Evolutionary conservation across 1,140 invertebrate genomes (phyloP), one percentile per base, ranked within the genome.

Genomic region (Caenorhabditis remanei): DNA sequence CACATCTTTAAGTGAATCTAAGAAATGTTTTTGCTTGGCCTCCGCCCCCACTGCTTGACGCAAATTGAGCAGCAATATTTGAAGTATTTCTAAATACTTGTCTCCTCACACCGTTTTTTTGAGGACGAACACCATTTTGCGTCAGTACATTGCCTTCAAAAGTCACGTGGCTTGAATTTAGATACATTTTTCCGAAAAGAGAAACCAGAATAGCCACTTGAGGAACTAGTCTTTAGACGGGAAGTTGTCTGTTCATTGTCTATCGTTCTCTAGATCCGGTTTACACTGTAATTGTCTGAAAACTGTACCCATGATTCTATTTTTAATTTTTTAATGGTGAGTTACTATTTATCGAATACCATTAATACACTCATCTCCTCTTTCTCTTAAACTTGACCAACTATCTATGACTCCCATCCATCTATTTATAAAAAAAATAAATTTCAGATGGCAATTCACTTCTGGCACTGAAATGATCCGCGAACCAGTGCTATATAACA

Each of bases 51-150:
- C 83, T 13, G 53, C 53, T 84, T 84, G 55, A 58, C 83, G 83
- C 83, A 84, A 84, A 58, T 58, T 61, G 58, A 58, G 83, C 79
- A 24, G 55, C 41, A 58, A 58, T 32, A 32, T 58, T 48, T 61
- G 83, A 58, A 84, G 83, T 84, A 58, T 63, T 24, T 79, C 71
- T 79, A 79, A 79, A 79, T 79, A 79, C 71, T 50, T 79, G 71
- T 50, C 71, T 50, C 71, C 71, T 79, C 46, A 79, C 71, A 79
- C 71, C 46, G 46, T 79, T 79, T 79, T 79, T 79, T 50, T 50
- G 6, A 50, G 71, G 46, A 79, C 71, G 71, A 79, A 79, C 71
- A 79, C 71, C 14, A 24, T 24, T 24, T 50, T 79, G 71, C 71
- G 71, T 79, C 71, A 79, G 71, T 79, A 41, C 16, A 32, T 16